Evolutionary conservation across 2,113 vertebrate species (phyloP), one percentile per base, ranked within the genome.

Genomic region (Proterorhinus semilunaris): DNA sequence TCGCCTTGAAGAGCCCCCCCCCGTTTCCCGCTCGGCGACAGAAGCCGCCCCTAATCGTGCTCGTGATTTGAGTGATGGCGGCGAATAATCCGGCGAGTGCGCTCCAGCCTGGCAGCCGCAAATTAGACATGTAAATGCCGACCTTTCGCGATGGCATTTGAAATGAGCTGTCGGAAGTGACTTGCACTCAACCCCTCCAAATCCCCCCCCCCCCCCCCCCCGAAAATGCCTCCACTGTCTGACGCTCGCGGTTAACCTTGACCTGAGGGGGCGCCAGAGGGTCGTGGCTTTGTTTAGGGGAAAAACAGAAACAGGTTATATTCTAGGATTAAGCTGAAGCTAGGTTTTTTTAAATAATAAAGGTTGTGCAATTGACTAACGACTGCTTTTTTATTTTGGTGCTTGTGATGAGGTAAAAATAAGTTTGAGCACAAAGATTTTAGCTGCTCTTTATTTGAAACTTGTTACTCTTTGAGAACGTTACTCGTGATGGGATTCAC

Each of bases 61-160:
- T 88, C 88, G 86, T 86, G 86, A 89, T 89, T 82, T 83, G 79
- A 90, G 88, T 76, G 85, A 88, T 87, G 79, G 84, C 69, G 43
- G 79, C 52, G 85, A 83, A 90, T 88, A 90, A 88, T 88, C 84
- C 74, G 54, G 53, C 88, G 53, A 55, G 53, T 50, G 73, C 74
- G 79, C 84, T 88, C 78, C 7, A 71, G 80, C 76, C 74, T 58
- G 76, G 76, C 89, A 84, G 86, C 75, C 80, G 86, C 84, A 90
- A 91, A 88, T 87, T 90, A 93, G 90, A 91, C 88, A 90, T 91
- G 90, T 87, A 91, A 91, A 92, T 88, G 87, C 74, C 75, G 88
- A 91, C 90, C 90, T 91, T 91, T 91, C 62, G 70, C 83, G 73
- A 64, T 88, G 89, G 87, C 90, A 91, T 91, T 90, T 90, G 85